These are phyloP conservation scores for Tyrophagus putrescentiae DNA, from an alignment of 1,140 invertebrate genomes.

Conservation along the genomic window DNA sequence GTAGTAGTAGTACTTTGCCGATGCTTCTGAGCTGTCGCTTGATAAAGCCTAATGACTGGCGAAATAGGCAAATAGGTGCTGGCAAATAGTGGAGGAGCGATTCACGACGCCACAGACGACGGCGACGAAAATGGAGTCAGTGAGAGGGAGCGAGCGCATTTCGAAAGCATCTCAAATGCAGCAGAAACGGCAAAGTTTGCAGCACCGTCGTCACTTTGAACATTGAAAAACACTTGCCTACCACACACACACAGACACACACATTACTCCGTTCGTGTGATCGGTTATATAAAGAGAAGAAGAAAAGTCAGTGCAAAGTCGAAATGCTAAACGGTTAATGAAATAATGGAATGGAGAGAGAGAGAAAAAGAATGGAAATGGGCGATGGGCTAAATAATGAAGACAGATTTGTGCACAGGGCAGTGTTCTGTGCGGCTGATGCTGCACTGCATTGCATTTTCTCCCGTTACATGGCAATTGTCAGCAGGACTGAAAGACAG, in stretches of 20 bases:
- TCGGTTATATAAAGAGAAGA: not conserved
- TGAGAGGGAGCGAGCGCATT: too few relatives aligned
- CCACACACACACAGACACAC: not conserved
- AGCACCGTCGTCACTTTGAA: too few relatives aligned
- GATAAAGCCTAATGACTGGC: conserved; percentile 13
- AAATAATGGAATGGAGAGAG: conserved; percentile 2
- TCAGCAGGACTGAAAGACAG: too few relatives aligned
- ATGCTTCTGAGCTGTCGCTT: not conserved
- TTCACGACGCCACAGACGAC: too few relatives aligned
- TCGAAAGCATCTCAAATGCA: too few relatives aligned
- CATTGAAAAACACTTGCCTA: too few relatives aligned
- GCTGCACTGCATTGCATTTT: too few relatives aligned
- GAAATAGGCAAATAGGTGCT: conserved; percentile 12
- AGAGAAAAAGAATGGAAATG: not conserved
- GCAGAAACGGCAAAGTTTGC: too few relatives aligned
- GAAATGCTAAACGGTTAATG: conserved; percentile 4
- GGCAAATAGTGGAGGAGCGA: conserved; percentile 1
- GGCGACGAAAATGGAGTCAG: too few relatives aligned
- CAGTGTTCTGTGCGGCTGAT: not conserved
- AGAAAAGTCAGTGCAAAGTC: not conserved
- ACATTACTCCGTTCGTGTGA: too few relatives aligned
- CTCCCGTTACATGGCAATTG: too few relatives aligned
- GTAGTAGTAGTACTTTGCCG: too few relatives aligned
- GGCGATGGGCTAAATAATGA: not conserved
- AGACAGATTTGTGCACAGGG: not conserved